Evolutionary conservation across 2,888 invertebrate genomes (phyloP).

Genomic region (Stratiomys singularior): DNA sequence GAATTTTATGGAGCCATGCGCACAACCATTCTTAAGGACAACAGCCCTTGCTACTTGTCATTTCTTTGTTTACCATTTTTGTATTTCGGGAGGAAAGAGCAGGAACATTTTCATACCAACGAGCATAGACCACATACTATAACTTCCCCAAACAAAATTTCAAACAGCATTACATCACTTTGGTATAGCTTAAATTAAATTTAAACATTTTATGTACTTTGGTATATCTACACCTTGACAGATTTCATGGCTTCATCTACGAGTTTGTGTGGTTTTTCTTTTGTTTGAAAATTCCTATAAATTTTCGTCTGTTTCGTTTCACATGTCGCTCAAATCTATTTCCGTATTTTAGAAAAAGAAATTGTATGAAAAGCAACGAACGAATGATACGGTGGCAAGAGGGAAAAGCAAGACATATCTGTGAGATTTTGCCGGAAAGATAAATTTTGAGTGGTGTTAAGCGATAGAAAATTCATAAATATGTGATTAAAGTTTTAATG

Average conservation of each 20-base stretch:
- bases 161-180: no score
- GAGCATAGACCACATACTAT: no score
- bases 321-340: constrained; percentile 39
- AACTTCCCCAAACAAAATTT: no score
- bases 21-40: not conserved
- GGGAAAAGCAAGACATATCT: no score
- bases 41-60: constrained; percentile 16
- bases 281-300: not conserved
- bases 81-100: not conserved
- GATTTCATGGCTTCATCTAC: not conserved
- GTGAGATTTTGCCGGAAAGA: no score
- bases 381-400: no score
- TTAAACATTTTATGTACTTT: no score
- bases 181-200: no score
- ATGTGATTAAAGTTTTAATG: no score
- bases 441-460: no score
- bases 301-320: not conserved
- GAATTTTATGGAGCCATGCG: constrained; percentile 4
- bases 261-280: not conserved
- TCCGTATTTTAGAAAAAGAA: not conserved
- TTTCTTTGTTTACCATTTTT: constrained; percentile 24
- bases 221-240: not conserved
- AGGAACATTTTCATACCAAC: no score
- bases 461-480: no score
- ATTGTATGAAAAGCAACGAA: not conserved